A percentile compares a stretch with the other conserved stretches of the same genome.
Evolutionary conservation across 30 jellyfish, hydroid and myxozoan genomes (phyloP).

Genomic region (Rhopilema esculentum): DNA sequence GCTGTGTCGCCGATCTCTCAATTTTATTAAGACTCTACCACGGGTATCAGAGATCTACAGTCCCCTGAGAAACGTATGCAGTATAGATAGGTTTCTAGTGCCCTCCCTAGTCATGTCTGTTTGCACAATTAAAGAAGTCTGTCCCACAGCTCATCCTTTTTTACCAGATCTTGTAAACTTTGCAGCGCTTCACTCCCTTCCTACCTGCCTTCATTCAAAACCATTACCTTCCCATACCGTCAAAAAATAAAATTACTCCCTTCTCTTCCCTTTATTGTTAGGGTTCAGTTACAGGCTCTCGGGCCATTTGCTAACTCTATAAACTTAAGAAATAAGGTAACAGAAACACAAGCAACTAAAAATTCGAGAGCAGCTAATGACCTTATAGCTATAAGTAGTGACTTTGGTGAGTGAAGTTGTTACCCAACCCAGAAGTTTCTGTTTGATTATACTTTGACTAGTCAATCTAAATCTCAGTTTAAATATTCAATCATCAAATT

Average conservation of each 20-base stretch:
- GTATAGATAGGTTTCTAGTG: too few species aligned
- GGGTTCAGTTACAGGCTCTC: not conserved
- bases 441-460: too few species aligned
- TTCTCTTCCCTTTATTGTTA: not conserved
- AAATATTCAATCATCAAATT: not conserved
- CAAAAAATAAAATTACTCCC: not conserved
- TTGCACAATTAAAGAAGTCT: too few species aligned
- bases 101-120: too few species aligned
- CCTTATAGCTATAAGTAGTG: too few species aligned
- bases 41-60: not conserved
- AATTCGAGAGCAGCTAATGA: too few species aligned
- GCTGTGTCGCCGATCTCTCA: too few species aligned
- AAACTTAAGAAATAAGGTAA: not conserved
- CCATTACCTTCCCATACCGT: not conserved
- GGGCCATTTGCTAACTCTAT: not conserved
- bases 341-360: too few species aligned
- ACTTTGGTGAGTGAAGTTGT: too few species aligned
- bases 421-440: too few species aligned
- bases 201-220: not conserved
- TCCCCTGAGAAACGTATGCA: constrained; percentile 1
- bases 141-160: not conserved
- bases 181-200: not conserved
- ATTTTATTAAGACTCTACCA: not conserved
- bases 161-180: not conserved
- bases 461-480: too few species aligned